A percentile compares a stretch with the other conserved stretches of the same genome.
phyloP scores from a whole-genome alignment of 2,888 invertebrate species.

The Alviniconcha strummeri region DNA sequence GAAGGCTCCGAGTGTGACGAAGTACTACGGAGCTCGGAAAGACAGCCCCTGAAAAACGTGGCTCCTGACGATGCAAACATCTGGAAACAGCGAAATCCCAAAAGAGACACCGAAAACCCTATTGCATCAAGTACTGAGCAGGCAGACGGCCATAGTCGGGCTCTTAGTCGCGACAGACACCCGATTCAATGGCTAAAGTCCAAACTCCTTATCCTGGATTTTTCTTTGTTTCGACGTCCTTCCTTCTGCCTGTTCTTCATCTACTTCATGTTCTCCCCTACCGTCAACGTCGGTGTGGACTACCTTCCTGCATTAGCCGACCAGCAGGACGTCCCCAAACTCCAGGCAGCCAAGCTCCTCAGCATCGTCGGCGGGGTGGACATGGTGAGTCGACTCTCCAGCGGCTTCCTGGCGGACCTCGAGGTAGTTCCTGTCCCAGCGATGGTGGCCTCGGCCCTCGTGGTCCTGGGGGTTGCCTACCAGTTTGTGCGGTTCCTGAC shows the following conservation, averaged over 20 bases:
- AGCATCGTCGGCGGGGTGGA: slow-evolving; percentile 16
- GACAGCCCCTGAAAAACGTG: too few relatives aligned
- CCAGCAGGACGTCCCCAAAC: slow-evolving; percentile 4
- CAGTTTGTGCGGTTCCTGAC: slow-evolving; percentile 17
- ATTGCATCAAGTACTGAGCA: too few relatives aligned
- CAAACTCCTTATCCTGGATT: background rate
- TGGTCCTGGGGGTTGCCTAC: background rate
- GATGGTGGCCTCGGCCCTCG: slow-evolving; percentile 2
- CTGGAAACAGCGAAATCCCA: too few relatives aligned
- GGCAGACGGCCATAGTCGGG: too few relatives aligned
- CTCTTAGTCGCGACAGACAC: background rate
- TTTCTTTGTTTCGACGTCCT: slow-evolving; percentile 9
- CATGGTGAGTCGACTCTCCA: background rate
- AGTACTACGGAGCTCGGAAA: too few relatives aligned
- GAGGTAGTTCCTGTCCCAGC: background rate
- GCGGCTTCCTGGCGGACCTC: background rate
- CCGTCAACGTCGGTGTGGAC: slow-evolving; percentile 17
- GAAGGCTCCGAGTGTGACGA: too few relatives aligned
- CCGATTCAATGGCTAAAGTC: background rate
- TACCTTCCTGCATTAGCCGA: slow-evolving; percentile 17
- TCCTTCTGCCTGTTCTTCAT: slow-evolving; percentile 16
- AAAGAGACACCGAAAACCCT: too few relatives aligned
- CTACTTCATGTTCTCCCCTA: slow-evolving; percentile 17
- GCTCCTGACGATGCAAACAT: too few relatives aligned
- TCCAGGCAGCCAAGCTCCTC: slow-evolving; percentile 9